Conservation (phyloP, 2,797 vertebrate genomes). For the Hypotaenidia okinawae region DNA sequence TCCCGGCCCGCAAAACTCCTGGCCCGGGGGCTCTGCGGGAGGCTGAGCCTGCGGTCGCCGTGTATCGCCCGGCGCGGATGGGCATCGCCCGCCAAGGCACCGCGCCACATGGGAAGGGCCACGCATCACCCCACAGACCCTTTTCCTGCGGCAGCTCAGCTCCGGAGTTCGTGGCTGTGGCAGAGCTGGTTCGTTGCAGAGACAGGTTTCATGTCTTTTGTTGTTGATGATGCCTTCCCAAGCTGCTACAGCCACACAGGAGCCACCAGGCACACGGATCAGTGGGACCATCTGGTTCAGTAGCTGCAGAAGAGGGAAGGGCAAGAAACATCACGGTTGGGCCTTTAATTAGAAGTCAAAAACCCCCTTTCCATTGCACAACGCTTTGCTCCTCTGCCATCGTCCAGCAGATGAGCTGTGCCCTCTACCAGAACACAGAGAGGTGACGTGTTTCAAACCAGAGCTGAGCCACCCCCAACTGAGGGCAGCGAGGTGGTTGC, state of each 20-base stretch:
- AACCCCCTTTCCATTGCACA: neutral
- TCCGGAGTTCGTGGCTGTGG: neutral
- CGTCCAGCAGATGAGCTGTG: fast-evolving
- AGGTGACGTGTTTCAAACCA: neutral
- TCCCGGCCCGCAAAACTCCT: neutral
- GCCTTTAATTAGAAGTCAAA: neutral
- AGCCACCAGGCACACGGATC: neutral
- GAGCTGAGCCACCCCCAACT: neutral
- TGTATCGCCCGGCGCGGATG: neutral
- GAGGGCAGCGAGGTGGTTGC: neutral
- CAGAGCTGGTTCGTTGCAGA: fast-evolving
- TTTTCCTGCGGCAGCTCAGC: neutral
- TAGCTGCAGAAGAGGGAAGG: neutral
- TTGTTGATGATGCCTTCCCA: neutral
- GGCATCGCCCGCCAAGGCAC: neutral
- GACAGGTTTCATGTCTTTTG: neutral
- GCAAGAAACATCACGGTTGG: neutral
- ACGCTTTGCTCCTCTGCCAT: fast-evolving
- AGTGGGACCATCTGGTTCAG: neutral
- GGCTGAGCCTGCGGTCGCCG: neutral
- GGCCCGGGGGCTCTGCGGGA: neutral
- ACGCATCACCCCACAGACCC: fast-evolving
- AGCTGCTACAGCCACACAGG: fast-evolving
- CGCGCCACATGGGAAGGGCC: neutral
- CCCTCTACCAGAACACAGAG: neutral